Conservation (phyloP, 2,113 vertebrate genomes). For the Hippocampus comes region DNA sequence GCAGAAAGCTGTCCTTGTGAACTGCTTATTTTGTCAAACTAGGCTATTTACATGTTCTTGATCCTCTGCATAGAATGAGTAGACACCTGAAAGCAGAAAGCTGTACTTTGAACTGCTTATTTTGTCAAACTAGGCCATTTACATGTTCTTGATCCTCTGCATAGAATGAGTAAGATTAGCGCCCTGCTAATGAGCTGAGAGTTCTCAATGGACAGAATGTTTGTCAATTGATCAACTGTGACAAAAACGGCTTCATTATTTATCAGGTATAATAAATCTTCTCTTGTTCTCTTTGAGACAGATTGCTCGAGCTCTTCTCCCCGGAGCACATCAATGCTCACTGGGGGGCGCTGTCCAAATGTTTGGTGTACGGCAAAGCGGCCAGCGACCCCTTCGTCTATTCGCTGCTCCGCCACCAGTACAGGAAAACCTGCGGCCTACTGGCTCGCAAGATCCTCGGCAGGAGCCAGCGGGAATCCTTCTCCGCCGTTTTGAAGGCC, state of each 20-base stretch:
- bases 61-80: too few relatives aligned
- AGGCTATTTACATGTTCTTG: too few relatives aligned
- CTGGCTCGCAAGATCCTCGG: constrained; percentile 84
- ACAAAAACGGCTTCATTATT: too few relatives aligned
- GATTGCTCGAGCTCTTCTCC: constrained; percentile 86
- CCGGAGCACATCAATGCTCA: constrained; percentile 78
- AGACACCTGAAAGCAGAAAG: too few relatives aligned
- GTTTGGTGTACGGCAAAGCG: constrained; percentile 93
- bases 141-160: too few relatives aligned
- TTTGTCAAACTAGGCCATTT: too few relatives aligned
- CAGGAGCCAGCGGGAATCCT: constrained; percentile 79
- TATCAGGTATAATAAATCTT: neutral
- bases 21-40: too few relatives aligned
- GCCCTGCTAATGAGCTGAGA: too few relatives aligned
- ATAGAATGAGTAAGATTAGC: too few relatives aligned
- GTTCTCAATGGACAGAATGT: too few relatives aligned
- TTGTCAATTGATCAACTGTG: neutral
- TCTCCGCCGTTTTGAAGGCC: constrained; percentile 65
- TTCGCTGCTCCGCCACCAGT: constrained; percentile 89
- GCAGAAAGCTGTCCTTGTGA: too few relatives aligned
- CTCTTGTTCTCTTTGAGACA: constrained; percentile 63
- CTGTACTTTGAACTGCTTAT: too few relatives aligned
- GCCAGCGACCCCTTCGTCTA: constrained; percentile 96
- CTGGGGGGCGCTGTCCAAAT: constrained; percentile 92
- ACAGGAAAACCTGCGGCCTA: constrained; percentile 85